Base-by-base conservation (phyloP, 2,888 invertebrate genomes). In the Andrena praecox region DNA sequence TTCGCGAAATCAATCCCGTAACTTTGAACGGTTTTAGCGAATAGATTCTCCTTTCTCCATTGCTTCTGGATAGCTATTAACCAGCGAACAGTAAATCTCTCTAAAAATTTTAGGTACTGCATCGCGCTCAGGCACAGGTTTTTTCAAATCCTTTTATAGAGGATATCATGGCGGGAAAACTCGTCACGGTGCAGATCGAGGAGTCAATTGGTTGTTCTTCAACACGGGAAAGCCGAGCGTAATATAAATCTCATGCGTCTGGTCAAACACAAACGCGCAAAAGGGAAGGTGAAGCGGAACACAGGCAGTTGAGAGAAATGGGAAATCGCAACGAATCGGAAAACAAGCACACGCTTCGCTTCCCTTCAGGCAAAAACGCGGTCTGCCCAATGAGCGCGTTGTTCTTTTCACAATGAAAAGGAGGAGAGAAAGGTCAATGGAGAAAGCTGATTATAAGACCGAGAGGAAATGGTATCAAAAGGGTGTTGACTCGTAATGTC, bases 341-440 rank as follows among this genome's bases (percentile, higher is more conserved):
- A 87, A 87, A 87, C 85, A 80, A 76, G 60, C 60, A 74, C 50
- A 80, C 68, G 83, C 66, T 42, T 80, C 63, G 72, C 35, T 77
- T 64, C 63, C 59, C 31, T 66, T 62, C 24, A 24, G 76, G 77
- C 35, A 54, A 64, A 54, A 56, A 82, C 70, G 52, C 62, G 16
- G 68, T 56, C 60, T 64, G 75, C 67, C 72, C 77, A 54, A 54
- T 70, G 73, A 60, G 69, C 48, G 42, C 54, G 75, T 70, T 74
- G 35, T 48, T 24, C 42, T 63, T 29, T 29, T 63, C 48, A 20
- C 12, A 56, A 59, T n/a, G 27, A n/a, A 59, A 33, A 42, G 35
- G 33, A 20, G 7, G 8, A 33, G 27, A 4, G 0, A 20, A 54
- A 20, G 42, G 56, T 8, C 20, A 16, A 20, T 12, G 31, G 50